Evolutionary conservation across 92 coral and sea anemone genomes (phyloP).

Genomic region (Plumapathes pennacea): DNA sequence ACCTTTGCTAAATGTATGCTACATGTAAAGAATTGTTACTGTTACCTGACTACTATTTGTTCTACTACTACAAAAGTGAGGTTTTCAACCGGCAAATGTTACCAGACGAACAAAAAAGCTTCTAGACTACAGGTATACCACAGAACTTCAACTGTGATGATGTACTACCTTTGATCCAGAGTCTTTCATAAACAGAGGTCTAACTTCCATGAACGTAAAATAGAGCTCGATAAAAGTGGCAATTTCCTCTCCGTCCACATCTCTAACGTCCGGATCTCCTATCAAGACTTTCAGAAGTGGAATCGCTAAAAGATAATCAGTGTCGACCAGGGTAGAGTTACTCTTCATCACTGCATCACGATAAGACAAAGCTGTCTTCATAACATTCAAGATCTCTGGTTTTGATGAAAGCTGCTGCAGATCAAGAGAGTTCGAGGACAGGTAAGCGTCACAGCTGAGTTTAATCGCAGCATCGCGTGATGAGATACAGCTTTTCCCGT

Average conservation of each 20-base stretch:
- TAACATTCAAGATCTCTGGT: conserved; percentile 31
- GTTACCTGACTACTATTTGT: too few relatives aligned
- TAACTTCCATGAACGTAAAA: conserved; percentile 59
- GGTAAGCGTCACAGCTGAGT: conserved; percentile 72
- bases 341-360: conserved; percentile 24
- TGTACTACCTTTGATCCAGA: conserved; percentile 75
- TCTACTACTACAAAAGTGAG: too few relatives aligned
- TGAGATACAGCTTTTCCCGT: conserved; percentile 6
- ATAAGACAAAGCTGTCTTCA: conserved; percentile 36
- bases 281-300: conserved; percentile 66
- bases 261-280: conserved; percentile 3
- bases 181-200: conserved; percentile 67
- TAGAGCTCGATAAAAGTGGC: conserved; percentile 57
- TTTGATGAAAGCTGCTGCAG: conserved; percentile 21
- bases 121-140: too few relatives aligned
- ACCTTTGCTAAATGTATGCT: too few relatives aligned
- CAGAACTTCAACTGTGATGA: too few relatives aligned
- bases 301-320: conserved; percentile 67
- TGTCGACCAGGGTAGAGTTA: conserved; percentile 59
- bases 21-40: too few relatives aligned
- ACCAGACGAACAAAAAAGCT: too few relatives aligned
- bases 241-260: conserved; percentile 15
- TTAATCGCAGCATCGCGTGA: conserved; percentile 44
- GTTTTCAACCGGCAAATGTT: too few relatives aligned
- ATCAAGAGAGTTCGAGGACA: conserved; percentile 51